Conservation (phyloP, 2,113 vertebrate species). For the Riparia riparia region DNA sequence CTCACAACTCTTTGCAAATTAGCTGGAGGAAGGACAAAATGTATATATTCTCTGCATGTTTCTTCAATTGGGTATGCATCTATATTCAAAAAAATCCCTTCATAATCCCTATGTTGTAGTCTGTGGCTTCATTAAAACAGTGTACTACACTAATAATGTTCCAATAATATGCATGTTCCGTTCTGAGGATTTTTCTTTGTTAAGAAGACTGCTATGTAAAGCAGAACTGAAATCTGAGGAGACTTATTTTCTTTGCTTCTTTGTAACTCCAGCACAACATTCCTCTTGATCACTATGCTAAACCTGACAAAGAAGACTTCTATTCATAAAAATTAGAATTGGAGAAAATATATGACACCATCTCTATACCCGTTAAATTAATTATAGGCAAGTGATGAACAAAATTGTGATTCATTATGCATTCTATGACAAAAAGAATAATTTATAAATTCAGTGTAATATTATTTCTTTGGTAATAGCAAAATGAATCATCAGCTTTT, state of each 20-base stretch:
- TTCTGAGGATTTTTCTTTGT: background rate
- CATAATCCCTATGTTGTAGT: background rate
- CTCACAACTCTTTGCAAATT: background rate
- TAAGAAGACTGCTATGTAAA: background rate
- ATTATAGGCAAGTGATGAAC: conserved; percentile 47
- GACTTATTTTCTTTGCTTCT: background rate
- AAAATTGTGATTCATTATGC: conserved; percentile 48
- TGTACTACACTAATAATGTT: fast-evolving
- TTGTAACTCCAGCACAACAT: background rate
- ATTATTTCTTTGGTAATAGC: conserved; percentile 54
- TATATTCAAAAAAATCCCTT: background rate
- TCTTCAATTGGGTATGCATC: background rate
- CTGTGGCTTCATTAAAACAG: background rate
- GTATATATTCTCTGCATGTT: background rate
- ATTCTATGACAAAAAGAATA: conserved; percentile 54
- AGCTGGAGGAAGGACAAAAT: background rate
- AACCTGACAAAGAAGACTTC: background rate
- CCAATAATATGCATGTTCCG: background rate
- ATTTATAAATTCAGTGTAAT: conserved; percentile 51
- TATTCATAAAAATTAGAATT: conserved; percentile 8
- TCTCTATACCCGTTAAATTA: conserved; percentile 31
- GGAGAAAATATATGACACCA: conserved; percentile 18
- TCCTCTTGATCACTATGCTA: background rate
- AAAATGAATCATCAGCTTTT: conserved; percentile 43
- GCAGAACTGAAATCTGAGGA: background rate